Evolutionary conservation across 2,113 vertebrate species (phyloP).

Genomic region (Himantopus leucocephalus): DNA sequence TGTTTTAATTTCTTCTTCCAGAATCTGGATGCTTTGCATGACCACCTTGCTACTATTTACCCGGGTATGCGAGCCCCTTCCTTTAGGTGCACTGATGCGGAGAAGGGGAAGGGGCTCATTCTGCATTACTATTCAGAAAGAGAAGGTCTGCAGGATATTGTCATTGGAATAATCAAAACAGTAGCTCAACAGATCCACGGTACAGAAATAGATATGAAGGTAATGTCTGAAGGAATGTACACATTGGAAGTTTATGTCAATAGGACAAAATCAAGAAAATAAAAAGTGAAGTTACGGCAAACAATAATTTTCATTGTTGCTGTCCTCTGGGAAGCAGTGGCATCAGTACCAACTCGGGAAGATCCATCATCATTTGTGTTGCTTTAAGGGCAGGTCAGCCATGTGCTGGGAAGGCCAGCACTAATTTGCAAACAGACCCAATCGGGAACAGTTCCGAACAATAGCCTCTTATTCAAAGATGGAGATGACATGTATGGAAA

Average conservation of each 20-base stretch:
- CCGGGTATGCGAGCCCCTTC: constrained; percentile 98
- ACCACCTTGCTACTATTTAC: constrained; percentile 98
- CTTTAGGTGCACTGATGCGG: constrained; percentile 93
- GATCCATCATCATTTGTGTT: neutral
- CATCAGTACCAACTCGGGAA: neutral
- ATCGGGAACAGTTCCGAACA: neutral
- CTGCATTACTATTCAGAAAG: constrained; percentile 98
- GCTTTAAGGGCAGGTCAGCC: neutral
- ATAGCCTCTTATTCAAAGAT: neutral
- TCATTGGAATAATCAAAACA: constrained; percentile 98
- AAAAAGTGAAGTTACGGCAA: neutral
- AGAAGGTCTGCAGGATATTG: constrained; percentile 97
- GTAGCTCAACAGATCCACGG: constrained; percentile 98
- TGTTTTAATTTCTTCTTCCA: constrained; percentile 59
- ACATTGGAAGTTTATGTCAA: neutral
- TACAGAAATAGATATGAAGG: constrained; percentile 99
- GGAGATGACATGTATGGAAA: neutral
- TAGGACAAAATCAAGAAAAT: neutral
- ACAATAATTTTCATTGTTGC: neutral
- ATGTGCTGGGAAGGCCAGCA: neutral
- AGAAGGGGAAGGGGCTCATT: constrained; percentile 95
- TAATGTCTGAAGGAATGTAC: constrained; percentile 35
- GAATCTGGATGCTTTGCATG: constrained; percentile 96
- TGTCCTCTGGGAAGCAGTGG: neutral
- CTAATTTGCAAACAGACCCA: neutral